These are phyloP conservation scores for Rosalia funebris DNA, from an alignment of 2,888 invertebrate genomes.

Conservation along the genomic window DNA sequence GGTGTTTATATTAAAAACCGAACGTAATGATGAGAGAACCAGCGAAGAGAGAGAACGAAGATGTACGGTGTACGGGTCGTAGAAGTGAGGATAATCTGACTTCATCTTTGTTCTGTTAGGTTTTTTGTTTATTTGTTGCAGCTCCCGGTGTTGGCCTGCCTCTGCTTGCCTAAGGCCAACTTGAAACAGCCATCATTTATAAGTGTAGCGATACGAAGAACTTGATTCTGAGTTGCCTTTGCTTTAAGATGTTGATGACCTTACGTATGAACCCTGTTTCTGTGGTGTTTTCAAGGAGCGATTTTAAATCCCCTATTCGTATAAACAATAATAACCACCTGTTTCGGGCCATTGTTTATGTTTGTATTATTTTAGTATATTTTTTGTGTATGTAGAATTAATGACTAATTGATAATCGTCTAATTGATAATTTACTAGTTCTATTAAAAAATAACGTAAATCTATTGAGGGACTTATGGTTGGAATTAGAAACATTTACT, in stretches of 20 bases:
- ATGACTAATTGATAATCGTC: too few species aligned
- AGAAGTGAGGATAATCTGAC: constrained; percentile 61
- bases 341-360: not conserved
- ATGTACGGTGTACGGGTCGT: constrained; percentile 45
- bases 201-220: constrained; percentile 63
- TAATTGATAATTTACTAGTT: too few species aligned
- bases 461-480: too few species aligned
- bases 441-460: too few species aligned
- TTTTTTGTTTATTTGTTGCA: constrained; percentile 64
- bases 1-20: constrained; percentile 11
- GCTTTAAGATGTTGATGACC: constrained; percentile 63
- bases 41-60: constrained; percentile 13
- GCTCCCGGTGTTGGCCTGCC: constrained; percentile 63
- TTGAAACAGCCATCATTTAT: constrained; percentile 62
- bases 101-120: constrained; percentile 61
- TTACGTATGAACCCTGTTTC: constrained; percentile 56
- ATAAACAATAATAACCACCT: constrained; percentile 30
- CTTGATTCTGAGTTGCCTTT: constrained; percentile 62
- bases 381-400: too few species aligned
- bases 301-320: constrained; percentile 38
- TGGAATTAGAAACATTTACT: too few species aligned
- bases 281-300: constrained; percentile 44
- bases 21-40: constrained; percentile 9
- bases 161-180: constrained; percentile 59
- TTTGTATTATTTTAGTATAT: too few species aligned